Evolutionary conservation across 92 coral and sea anemone genomes (phyloP).

Genomic region (Parazoanthus darwini): DNA sequence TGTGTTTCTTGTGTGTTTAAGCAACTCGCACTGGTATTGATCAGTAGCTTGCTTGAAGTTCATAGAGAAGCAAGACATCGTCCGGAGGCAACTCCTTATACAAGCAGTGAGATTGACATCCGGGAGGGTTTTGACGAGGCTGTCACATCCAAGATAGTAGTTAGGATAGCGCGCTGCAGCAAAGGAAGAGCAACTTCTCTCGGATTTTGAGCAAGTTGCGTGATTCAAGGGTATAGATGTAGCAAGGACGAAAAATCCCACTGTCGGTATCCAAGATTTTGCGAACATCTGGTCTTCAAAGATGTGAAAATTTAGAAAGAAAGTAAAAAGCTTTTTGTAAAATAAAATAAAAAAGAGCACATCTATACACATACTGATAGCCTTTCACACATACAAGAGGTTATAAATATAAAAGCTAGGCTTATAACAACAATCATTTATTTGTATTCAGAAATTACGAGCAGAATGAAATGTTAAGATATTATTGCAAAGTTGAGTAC

Average conservation of each 20-base stretch:
- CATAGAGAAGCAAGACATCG: not conserved
- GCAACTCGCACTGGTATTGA: not conserved
- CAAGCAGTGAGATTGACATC: not conserved
- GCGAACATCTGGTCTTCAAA: too few species aligned
- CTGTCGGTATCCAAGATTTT: not conserved
- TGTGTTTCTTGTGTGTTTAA: not conserved
- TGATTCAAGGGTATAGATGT: not conserved
- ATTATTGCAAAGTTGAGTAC: too few species aligned
- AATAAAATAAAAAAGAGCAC: too few species aligned
- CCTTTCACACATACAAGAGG: too few species aligned
- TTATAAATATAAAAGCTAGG: too few species aligned
- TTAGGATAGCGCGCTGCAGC: not conserved
- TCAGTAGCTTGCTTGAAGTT: not conserved
- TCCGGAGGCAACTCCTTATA: not conserved
- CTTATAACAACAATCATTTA: too few species aligned
- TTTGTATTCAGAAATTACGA: too few species aligned
- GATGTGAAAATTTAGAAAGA: too few species aligned
- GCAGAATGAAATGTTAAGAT: too few species aligned
- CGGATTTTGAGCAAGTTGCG: not conserved
- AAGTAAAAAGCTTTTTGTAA: too few species aligned
- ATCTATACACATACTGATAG: too few species aligned
- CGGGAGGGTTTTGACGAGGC: not conserved
- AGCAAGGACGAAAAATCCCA: not conserved
- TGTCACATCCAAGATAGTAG: constrained; percentile 16
- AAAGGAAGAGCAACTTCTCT: not conserved